phyloP scores from a whole-genome alignment of 1,140 invertebrate species.

The Pinna nobilis region DNA sequence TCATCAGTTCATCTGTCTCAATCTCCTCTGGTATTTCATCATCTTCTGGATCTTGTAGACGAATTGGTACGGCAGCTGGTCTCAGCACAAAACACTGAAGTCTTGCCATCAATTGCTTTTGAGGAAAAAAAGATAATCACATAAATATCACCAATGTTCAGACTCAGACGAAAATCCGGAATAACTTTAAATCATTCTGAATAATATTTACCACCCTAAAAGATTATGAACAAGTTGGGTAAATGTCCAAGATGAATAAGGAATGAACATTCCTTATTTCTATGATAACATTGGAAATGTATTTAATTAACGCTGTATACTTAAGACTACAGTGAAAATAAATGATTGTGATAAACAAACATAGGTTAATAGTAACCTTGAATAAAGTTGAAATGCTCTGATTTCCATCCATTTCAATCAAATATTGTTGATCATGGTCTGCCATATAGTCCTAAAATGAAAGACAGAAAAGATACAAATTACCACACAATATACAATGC shows the following conservation, averaged over 20 bases:
- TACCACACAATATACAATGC: background rate
- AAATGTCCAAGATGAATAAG: no score
- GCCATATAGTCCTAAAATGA: conserved; percentile 72
- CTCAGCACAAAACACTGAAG: conserved; percentile 69
- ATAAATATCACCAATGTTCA: background rate
- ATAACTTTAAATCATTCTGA: no score
- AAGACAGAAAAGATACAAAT: background rate
- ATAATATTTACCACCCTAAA: no score
- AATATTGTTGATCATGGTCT: conserved; percentile 72
- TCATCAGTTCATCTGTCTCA: conserved; percentile 72
- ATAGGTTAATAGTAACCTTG: conserved; percentile 56
- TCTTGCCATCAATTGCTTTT: conserved; percentile 70
- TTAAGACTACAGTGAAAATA: no score
- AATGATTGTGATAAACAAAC: no score
- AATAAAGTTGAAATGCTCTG: conserved; percentile 59
- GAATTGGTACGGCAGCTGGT: conserved; percentile 69
- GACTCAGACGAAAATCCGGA: no score
- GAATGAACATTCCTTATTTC: no score
- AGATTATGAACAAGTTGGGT: no score
- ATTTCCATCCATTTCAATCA: conserved; percentile 73
- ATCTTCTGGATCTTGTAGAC: conserved; percentile 70
- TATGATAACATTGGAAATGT: no score
- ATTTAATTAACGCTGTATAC: no score
- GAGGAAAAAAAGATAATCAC: conserved; percentile 40
- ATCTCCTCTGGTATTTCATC: conserved; percentile 71